Evolutionary conservation across 2,888 invertebrate genomes (phyloP), one percentile per base, ranked within the genome.

Genomic region (Uloborus plumipes): DNA sequence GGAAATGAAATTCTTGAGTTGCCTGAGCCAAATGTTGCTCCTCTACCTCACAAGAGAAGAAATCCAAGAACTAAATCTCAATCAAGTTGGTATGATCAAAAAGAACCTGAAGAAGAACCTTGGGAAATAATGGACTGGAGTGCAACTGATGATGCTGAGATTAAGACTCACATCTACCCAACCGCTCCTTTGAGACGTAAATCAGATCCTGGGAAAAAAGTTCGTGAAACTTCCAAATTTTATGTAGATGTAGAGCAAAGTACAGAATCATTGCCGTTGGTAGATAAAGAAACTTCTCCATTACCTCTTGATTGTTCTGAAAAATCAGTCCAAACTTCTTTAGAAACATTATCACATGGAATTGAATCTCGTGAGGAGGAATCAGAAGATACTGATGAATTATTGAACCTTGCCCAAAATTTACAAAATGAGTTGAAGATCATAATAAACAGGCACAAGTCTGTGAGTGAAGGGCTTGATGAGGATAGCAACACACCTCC

Each of bases 71-170:
- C 53, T 20, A 78, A 74, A 74, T 84, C 83, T 15, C 69, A 71
- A 59, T 84, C 83, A 26, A 85, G 84, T 89, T 85, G 87, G 88
- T 78, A 90, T 89, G 87, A 90, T 89, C 85, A 87, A 89, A 80
- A 89, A 89, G 86, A 89, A 89, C n/a, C 55, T 26, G 39, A 58
- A 20, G 59, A 72, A 39, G 78, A 79, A 49, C 73, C 78, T 58
- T 72, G 75, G 76, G 78, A 78, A 59, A 18, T 72, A 4, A 55
- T 78, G 16, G 61, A 81, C 59, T 74, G 62, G 61, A 53, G 50
- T 31, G 22, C 69, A 3, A 49, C n/a, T 47, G 61, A 47, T 67
- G 62, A 47, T 50, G 16, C 55, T 55, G 61, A 61, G 22, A 55
- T 39, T n/a, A 26, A 59, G 22, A 47, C 20, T 2, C n/a, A 58